Conservation (phyloP, 2,888 invertebrate genomes). For the Sarcophaga rosellei region DNA sequence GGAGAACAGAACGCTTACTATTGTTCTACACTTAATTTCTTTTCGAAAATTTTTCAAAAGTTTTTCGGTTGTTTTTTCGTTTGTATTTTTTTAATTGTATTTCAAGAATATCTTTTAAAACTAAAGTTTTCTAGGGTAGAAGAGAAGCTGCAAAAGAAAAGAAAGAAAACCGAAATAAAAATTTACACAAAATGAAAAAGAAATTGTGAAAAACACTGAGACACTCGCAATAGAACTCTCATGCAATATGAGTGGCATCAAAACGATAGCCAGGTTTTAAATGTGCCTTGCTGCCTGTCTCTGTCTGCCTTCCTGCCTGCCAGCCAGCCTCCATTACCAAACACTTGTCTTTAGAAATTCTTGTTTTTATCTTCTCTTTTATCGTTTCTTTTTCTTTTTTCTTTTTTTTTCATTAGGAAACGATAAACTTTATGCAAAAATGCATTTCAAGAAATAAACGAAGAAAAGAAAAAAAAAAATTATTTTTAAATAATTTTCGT, state of each 20-base stretch:
- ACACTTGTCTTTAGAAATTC: slow-evolving; percentile 12
- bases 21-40: slow-evolving; percentile 41
- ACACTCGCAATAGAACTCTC: not conserved
- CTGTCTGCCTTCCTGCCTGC: no score
- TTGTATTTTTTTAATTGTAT: not conserved
- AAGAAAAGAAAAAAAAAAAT: not conserved
- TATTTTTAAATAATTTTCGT: not conserved
- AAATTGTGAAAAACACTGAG: slow-evolving; percentile 9
- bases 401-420: not conserved
- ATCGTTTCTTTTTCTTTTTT: no score
- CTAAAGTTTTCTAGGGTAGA: slow-evolving; percentile 18
- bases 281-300: no score
- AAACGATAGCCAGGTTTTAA: not conserved
- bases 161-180: not conserved
- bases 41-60: not conserved
- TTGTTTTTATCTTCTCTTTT: not conserved
- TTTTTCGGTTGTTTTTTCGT: slow-evolving; percentile 3
- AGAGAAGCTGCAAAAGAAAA: slow-evolving; percentile 22
- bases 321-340: not conserved
- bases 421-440: slow-evolving; percentile 33
- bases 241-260: not conserved
- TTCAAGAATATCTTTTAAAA: not conserved
- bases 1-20: not conserved
- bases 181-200: slow-evolving; percentile 3
- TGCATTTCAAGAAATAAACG: slow-evolving; percentile 11